Evolutionary conservation across 53 echinoderm and acorn worm species (phyloP).

Genomic region (Zoroaster sp.): DNA sequence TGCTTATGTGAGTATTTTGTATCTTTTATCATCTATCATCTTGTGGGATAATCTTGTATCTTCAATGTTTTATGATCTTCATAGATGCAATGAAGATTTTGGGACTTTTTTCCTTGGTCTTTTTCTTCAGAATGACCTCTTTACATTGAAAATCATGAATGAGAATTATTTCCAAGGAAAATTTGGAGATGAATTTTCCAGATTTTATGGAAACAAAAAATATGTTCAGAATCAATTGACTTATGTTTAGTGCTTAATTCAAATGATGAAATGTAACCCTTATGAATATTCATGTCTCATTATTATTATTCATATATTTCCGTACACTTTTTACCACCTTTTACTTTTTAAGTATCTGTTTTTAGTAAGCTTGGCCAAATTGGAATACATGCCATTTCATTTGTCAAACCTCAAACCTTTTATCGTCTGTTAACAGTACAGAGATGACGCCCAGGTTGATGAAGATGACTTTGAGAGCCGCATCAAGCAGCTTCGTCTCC

Average conservation of each 20-base stretch:
- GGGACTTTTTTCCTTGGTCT: background rate
- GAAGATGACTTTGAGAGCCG: slow-evolving; percentile 64
- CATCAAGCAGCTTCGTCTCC: slow-evolving; percentile 60
- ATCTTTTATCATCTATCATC: background rate
- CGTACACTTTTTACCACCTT: too few relatives aligned
- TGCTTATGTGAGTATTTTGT: background rate
- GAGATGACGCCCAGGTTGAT: slow-evolving; percentile 56
- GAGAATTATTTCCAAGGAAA: background rate
- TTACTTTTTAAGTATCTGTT: too few relatives aligned
- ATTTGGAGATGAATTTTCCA: background rate
- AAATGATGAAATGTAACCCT: too few relatives aligned
- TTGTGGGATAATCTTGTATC: background rate
- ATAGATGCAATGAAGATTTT: background rate
- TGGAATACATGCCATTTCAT: too few relatives aligned
- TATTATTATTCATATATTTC: background rate
- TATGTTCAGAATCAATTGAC: too few relatives aligned
- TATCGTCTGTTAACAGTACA: slow-evolving; percentile 29
- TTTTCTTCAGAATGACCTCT: too few relatives aligned
- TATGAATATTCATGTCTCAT: background rate
- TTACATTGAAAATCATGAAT: background rate
- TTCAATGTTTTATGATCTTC: background rate
- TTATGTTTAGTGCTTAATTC: too few relatives aligned
- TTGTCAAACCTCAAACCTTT: too few relatives aligned
- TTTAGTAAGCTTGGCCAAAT: too few relatives aligned
- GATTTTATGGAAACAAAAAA: background rate